phyloP scores from a whole-genome alignment of 2,888 invertebrate genomes.

The Gisinianus flammeolus region DNA sequence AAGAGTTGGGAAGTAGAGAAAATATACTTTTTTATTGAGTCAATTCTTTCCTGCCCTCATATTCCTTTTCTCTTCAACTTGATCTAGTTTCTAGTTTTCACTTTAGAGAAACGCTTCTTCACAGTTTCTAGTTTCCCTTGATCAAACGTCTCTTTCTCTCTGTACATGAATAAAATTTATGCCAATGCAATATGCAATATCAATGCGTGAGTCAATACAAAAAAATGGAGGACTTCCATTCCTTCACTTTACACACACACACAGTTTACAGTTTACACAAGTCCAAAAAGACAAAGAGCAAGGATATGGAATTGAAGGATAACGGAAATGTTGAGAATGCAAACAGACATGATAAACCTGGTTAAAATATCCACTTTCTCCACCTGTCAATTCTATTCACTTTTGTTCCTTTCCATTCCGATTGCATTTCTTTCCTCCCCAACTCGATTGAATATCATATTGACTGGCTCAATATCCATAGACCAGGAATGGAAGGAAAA shows the following conservation, averaged over 20 bases:
- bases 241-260: background rate
- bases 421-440: too few species aligned
- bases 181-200: background rate
- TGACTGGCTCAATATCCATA: too few species aligned
- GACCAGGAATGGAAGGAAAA: too few species aligned
- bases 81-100: background rate
- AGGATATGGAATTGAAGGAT: too few species aligned
- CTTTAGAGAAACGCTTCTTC: background rate
- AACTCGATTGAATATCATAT: too few species aligned
- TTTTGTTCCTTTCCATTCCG: too few species aligned
- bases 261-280: background rate
- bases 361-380: too few species aligned
- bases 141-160: background rate
- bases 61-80: background rate
- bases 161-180: slow-evolving; percentile 4
- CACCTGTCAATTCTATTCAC: too few species aligned
- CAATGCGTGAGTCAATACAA: background rate
- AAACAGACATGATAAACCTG: too few species aligned
- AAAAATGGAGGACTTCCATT: background rate
- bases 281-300: too few species aligned
- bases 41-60: background rate
- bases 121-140: background rate
- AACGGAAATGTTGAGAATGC: too few species aligned
- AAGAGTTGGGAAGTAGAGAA: slow-evolving; percentile 1
- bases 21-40: slow-evolving; percentile 16